Percentiles rank a stretch among this genome's conserved stretches.
These are phyloP conservation scores for Brachionus manjavacas DNA, from an alignment of 1,140 invertebrate genomes.

Conservation along the genomic window DNA sequence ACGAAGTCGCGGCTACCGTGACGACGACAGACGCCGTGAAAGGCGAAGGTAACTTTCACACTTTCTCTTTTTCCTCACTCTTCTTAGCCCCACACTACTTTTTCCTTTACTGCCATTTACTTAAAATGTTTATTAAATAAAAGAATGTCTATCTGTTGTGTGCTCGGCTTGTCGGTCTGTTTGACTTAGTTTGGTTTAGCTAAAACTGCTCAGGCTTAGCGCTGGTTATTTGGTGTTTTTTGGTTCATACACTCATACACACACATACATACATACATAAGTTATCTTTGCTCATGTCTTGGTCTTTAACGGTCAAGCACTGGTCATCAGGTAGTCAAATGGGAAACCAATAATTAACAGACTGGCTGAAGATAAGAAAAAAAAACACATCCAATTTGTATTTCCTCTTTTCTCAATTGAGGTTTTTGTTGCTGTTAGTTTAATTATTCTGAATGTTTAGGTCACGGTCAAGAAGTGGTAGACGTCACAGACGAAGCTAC, in stretches of 20 bases:
- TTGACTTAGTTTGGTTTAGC: background rate
- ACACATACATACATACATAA: background rate
- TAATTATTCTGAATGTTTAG: background rate
- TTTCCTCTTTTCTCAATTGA: background rate
- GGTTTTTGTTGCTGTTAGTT: background rate
- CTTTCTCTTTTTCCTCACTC: background rate
- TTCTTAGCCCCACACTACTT: background rate
- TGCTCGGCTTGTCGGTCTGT: constrained; percentile 31
- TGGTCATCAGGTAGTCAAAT: background rate
- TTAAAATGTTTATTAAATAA: constrained; percentile 30
- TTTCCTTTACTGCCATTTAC: background rate
- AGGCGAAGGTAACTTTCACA: background rate
- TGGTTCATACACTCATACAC: background rate
- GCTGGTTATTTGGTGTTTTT: background rate
- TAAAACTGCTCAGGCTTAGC: background rate
- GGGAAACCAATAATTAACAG: background rate
- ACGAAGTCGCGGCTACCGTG: background rate
- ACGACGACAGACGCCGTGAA: background rate
- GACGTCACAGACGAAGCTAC: background rate
- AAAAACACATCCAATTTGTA: background rate
- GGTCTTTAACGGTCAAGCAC: background rate
- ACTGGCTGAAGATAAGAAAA: background rate
- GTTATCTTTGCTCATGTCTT: background rate
- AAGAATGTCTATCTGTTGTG: constrained; percentile 10
- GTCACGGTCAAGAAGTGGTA: background rate